A percentile compares a stretch with the other conserved stretches of the same genome.
Evolutionary conservation across 1,140 invertebrate species (phyloP).

Genomic region (Dreissena rostriformis): DNA sequence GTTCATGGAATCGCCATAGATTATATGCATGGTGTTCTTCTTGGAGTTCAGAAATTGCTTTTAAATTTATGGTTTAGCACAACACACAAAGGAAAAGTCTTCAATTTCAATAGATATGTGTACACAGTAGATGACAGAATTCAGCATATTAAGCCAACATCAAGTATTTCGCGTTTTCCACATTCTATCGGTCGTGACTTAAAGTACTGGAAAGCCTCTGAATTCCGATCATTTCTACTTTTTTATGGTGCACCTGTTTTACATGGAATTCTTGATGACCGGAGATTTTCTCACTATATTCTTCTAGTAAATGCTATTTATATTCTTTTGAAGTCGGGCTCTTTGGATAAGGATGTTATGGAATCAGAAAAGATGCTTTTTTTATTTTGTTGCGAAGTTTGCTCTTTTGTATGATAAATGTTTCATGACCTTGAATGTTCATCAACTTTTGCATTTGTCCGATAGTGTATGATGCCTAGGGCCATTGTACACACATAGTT

Average conservation of each 20-base stretch:
- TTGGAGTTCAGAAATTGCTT: constrained; percentile 55
- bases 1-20: constrained; percentile 56
- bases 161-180: constrained; percentile 54
- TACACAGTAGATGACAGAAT: constrained; percentile 45
- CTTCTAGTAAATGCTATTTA: constrained; percentile 46
- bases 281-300: constrained; percentile 48
- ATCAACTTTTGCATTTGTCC: constrained; percentile 57
- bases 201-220: constrained; percentile 62
- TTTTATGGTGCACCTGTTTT: constrained; percentile 56
- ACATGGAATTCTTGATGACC: constrained; percentile 30
- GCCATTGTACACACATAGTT: constrained; percentile 57
- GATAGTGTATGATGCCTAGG: constrained; percentile 59
- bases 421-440: constrained; percentile 59
- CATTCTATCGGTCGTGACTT: constrained; percentile 46
- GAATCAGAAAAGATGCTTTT: constrained; percentile 38
- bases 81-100: background rate
- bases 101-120: constrained; percentile 8
- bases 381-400: constrained; percentile 42
- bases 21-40: constrained; percentile 63
- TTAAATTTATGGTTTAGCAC: constrained; percentile 52
- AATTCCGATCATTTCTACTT: constrained; percentile 57
- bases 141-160: constrained; percentile 38
- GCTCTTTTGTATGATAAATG: constrained; percentile 38
- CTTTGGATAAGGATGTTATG: constrained; percentile 41
- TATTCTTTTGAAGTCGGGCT: constrained; percentile 42